A percentile compares a stretch with the other conserved stretches of the same genome.
Evolutionary conservation across 2,113 vertebrate genomes (phyloP).

Genomic region (Phylloscopus trochiloides): DNA sequence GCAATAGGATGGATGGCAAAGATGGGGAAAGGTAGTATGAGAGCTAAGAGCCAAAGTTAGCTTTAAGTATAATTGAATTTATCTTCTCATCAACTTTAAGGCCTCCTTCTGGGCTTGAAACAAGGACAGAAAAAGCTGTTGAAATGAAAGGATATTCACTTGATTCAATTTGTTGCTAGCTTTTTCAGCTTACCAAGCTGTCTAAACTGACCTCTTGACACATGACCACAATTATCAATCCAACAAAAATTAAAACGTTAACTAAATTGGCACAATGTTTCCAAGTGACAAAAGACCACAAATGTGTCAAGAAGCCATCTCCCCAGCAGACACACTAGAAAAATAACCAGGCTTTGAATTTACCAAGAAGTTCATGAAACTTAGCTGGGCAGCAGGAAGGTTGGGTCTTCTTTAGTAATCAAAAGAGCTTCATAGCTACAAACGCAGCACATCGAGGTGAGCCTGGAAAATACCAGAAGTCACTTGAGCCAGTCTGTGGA

Average conservation of each 20-base stretch:
- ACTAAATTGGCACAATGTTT: not conserved
- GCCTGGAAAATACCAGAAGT: not conserved
- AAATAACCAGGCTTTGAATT: not conserved
- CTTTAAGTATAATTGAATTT: slow-evolving; percentile 58
- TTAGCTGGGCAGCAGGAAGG: not conserved
- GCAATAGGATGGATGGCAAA: slow-evolving; percentile 62
- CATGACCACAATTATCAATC: slow-evolving; percentile 24
- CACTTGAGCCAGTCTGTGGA: not conserved
- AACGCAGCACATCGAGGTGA: not conserved
- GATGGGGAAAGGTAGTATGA: slow-evolving; percentile 50
- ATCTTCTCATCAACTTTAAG: slow-evolving; percentile 67
- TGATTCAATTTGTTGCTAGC: slow-evolving; percentile 57
- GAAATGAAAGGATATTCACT: slow-evolving; percentile 29
- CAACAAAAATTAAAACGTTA: not conserved
- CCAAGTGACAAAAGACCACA: not conserved
- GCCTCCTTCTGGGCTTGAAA: slow-evolving; percentile 56
- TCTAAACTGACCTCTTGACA: slow-evolving; percentile 35
- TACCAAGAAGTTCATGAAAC: not conserved
- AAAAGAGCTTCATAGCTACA: not conserved
- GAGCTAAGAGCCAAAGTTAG: slow-evolving; percentile 55
- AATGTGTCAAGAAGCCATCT: not conserved
- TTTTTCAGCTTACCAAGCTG: slow-evolving; percentile 10
- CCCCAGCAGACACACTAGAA: not conserved
- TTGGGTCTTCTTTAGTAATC: not conserved
- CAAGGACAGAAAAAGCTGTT: slow-evolving; percentile 9